Conservation (phyloP, 2,113 vertebrate species). For the Macroglossus sobrinus region DNA sequence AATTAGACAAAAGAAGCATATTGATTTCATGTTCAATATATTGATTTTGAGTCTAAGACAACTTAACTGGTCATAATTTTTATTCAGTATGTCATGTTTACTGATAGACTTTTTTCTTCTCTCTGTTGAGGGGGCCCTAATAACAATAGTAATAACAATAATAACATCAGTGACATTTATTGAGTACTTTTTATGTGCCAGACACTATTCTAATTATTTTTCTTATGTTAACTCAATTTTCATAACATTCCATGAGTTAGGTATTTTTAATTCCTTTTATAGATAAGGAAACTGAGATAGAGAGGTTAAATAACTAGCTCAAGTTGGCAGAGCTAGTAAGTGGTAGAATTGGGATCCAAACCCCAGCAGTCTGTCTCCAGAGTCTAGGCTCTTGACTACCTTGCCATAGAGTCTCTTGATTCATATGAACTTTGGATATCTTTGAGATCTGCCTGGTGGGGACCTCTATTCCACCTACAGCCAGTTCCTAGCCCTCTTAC, state of each 20-base stretch:
- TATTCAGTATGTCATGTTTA: neutral
- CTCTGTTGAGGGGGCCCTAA: neutral
- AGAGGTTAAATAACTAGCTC: neutral
- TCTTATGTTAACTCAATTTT: neutral
- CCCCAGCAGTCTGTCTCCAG: neutral
- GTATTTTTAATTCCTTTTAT: neutral
- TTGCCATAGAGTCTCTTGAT: neutral
- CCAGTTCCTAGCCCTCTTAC: neutral
- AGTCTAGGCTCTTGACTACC: constrained; percentile 16
- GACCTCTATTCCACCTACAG: neutral
- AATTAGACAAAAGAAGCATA: neutral
- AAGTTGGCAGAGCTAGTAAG: neutral
- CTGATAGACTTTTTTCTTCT: neutral
- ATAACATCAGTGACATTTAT: neutral
- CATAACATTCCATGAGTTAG: neutral
- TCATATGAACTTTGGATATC: neutral
- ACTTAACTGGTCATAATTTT: neutral
- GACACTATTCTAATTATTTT: neutral
- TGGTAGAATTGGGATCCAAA: neutral
- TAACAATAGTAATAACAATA: neutral
- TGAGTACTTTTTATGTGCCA: neutral
- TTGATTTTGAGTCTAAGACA: neutral
- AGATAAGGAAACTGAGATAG: neutral
- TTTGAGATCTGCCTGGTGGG: neutral
- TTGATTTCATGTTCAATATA: neutral